phyloP scores from a whole-genome alignment of 2,888 invertebrate species.

The Cerceris rybyensis region DNA sequence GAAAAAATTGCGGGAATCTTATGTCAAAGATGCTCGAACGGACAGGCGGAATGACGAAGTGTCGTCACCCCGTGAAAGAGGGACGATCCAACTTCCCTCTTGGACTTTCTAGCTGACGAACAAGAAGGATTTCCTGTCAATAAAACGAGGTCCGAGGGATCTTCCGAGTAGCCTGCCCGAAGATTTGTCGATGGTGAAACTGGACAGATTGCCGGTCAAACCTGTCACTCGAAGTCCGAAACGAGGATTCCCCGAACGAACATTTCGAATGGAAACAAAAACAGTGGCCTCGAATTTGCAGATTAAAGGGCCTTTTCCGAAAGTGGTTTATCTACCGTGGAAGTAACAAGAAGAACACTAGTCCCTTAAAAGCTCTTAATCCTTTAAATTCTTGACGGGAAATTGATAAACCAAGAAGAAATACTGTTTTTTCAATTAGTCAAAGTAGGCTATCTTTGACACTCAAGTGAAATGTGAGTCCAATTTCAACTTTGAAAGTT shows the following conservation, averaged over 20 bases:
- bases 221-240: conserved; percentile 36
- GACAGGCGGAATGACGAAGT: conserved; percentile 20
- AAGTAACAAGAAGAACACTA: background rate
- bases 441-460: too few relatives aligned
- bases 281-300: background rate
- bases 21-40: conserved; percentile 9
- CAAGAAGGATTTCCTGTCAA: conserved; percentile 64
- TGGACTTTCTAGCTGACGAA: conserved; percentile 47
- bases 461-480: too few relatives aligned
- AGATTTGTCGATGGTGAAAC: conserved; percentile 44
- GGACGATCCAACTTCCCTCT: background rate
- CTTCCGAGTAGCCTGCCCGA: conserved; percentile 14
- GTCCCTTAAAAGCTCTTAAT: background rate
- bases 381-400: too few relatives aligned
- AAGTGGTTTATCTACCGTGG: background rate
- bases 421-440: too few relatives aligned
- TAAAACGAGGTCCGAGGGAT: conserved; percentile 49
- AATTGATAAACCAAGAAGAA: too few relatives aligned
- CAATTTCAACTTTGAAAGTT: too few relatives aligned
- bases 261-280: background rate
- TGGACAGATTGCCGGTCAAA: conserved; percentile 44
- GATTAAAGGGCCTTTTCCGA: background rate
- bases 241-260: conserved; percentile 32
- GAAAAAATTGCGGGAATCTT: conserved; percentile 1
- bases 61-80: conserved; percentile 4